Evolutionary conservation across 2,797 vertebrate species (phyloP).

Genomic region (Scolopax rusticola): DNA sequence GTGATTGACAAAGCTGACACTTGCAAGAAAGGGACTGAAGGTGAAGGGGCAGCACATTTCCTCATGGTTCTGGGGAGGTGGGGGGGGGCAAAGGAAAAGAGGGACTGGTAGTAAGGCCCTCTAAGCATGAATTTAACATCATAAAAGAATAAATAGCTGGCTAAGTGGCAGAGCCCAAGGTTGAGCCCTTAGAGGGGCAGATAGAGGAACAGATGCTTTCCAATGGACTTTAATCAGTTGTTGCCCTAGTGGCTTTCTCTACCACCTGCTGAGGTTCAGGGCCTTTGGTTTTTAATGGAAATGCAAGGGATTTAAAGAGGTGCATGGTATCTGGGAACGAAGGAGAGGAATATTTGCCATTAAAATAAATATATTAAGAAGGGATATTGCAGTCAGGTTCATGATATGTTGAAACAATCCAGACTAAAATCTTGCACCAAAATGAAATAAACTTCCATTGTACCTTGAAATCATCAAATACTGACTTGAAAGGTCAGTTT

Average conservation of each 20-base stretch:
- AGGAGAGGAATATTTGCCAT: background rate
- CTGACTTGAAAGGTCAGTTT: background rate
- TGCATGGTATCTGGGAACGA: background rate
- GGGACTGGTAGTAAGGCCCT: background rate
- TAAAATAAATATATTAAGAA: background rate
- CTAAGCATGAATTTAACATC: constrained; percentile 14
- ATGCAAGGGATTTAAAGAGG: background rate
- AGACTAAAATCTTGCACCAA: background rate
- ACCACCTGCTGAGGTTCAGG: constrained; percentile 13
- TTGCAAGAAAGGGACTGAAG: constrained; percentile 52
- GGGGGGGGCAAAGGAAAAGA: background rate
- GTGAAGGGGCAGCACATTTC: constrained; percentile 61
- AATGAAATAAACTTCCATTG: background rate
- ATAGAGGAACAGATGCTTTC: background rate
- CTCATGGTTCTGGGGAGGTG: background rate
- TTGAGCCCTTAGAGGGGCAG: background rate
- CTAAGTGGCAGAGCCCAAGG: background rate
- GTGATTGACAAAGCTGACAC: constrained; percentile 77
- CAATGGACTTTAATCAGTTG: constrained; percentile 8
- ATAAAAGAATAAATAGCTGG: constrained; percentile 31
- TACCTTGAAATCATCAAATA: background rate
- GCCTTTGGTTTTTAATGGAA: background rate
- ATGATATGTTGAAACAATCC: background rate
- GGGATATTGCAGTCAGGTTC: background rate
- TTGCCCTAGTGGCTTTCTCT: background rate